A percentile compares a stretch with the other conserved stretches of the same genome.
Conservation (phyloP, 2,888 invertebrate species). For the Lampropteryx suffumata region DNA sequence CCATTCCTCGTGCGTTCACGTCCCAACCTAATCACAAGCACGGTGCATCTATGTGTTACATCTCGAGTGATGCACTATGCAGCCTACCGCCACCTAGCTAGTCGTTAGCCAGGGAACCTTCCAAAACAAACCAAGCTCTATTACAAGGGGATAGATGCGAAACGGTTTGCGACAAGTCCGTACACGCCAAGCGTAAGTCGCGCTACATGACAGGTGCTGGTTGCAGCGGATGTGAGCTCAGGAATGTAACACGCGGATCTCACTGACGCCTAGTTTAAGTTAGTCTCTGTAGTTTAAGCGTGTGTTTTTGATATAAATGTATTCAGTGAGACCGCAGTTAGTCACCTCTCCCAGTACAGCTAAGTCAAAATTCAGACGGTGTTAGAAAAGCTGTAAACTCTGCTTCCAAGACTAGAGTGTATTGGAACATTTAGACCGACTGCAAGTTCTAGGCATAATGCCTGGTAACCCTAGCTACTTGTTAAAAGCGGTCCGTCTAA, state of each 20-base stretch:
- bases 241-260: slow-evolving; percentile 10
- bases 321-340: slow-evolving; percentile 37
- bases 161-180: slow-evolving; percentile 32
- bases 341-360: slow-evolving; percentile 39
- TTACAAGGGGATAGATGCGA: slow-evolving; percentile 21
- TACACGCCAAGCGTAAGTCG: slow-evolving; percentile 49
- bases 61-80: slow-evolving; percentile 46
- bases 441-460: no score
- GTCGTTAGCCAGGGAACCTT: slow-evolving; percentile 16
- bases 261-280: slow-evolving; percentile 20
- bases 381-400: slow-evolving; percentile 19
- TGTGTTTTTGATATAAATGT: slow-evolving; percentile 10
- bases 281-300: background rate
- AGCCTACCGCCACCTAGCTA: slow-evolving; percentile 60
- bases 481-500: no score
- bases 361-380: slow-evolving; percentile 37
- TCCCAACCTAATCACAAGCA: slow-evolving; percentile 29
- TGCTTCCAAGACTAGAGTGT: no score
- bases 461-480: no score
- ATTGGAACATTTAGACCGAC: no score
- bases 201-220: slow-evolving; percentile 47
- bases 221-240: slow-evolving; percentile 17
- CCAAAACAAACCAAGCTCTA: slow-evolving; percentile 28
- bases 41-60: slow-evolving; percentile 44
- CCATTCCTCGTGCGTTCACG: slow-evolving; percentile 14